Evolutionary conservation across 2,797 vertebrate genomes (phyloP).

Genomic region (Eurystomus glaucurus): DNA sequence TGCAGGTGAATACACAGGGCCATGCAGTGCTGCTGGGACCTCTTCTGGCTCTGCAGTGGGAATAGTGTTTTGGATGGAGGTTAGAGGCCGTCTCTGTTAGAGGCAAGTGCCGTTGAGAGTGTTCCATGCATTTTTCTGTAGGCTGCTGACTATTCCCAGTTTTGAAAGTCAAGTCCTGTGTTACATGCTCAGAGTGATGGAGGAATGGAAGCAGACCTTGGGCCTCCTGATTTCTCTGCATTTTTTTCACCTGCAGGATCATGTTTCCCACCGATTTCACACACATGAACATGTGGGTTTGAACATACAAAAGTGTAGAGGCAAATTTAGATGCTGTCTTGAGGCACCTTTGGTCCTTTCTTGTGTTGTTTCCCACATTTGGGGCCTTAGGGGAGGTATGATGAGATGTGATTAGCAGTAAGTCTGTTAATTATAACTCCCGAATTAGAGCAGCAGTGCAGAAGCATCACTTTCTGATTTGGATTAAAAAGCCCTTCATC

Average conservation of each 20-base stretch:
- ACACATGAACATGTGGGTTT: neutral
- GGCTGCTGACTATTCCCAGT: neutral
- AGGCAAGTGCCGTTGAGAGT: neutral
- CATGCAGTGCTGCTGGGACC: neutral
- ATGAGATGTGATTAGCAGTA: conserved; percentile 79
- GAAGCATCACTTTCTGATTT: conserved; percentile 79
- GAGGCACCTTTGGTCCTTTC: conserved; percentile 46
- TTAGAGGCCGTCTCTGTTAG: neutral
- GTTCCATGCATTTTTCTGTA: neutral
- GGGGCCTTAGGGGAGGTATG: conserved; percentile 29
- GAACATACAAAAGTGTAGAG: neutral
- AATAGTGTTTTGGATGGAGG: neutral
- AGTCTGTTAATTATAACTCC: conserved; percentile 82
- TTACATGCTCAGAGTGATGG: neutral
- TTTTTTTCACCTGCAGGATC: neutral
- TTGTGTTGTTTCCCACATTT: conserved; percentile 37
- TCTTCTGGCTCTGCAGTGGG: neutral
- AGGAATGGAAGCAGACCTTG: neutral
- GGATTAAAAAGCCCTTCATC: conserved; percentile 79
- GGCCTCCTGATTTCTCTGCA: neutral
- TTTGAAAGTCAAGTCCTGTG: neutral
- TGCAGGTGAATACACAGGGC: accelerated
- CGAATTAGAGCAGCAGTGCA: conserved; percentile 74
- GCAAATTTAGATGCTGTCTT: neutral
- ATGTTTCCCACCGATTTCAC: neutral